Evolutionary conservation across 2,113 vertebrate species (phyloP).

Genomic region (Brachypteracias leptosomus): DNA sequence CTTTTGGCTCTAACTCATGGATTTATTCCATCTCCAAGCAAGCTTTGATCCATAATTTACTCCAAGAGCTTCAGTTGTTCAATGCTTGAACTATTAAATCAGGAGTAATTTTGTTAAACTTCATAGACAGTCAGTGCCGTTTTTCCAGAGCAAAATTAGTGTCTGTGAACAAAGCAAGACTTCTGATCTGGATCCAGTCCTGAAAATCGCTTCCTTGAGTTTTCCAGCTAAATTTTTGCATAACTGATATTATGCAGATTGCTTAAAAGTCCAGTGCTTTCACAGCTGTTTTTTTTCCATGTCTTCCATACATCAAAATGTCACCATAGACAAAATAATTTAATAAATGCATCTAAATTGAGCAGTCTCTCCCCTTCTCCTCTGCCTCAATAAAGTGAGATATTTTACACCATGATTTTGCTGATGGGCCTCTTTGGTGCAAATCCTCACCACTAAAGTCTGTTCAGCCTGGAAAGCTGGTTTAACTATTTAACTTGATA

Average conservation of each 20-base stretch:
- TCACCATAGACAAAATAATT: neutral
- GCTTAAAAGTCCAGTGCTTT: neutral
- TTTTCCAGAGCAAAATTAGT: neutral
- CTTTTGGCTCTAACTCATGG: neutral
- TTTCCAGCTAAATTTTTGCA: neutral
- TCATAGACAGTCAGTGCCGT: neutral
- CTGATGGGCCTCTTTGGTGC: neutral
- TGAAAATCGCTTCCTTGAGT: neutral
- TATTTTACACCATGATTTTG: neutral
- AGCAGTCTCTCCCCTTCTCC: neutral
- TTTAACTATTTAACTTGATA: neutral
- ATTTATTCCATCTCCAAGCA: neutral
- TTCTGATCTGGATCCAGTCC: neutral
- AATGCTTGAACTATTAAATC: neutral
- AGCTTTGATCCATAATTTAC: constrained; percentile 31
- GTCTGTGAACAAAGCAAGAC: neutral
- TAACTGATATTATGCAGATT: neutral
- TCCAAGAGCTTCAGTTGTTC: neutral
- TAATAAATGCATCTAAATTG: neutral
- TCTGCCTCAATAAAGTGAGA: neutral
- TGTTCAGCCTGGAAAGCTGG: neutral
- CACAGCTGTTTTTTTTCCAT: neutral
- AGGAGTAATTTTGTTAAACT: neutral
- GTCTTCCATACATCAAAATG: neutral
- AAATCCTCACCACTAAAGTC: neutral